Evolutionary conservation across 2,113 vertebrate species (phyloP), one percentile per base, ranked within the genome.

Genomic region (Pitta sordida): DNA sequence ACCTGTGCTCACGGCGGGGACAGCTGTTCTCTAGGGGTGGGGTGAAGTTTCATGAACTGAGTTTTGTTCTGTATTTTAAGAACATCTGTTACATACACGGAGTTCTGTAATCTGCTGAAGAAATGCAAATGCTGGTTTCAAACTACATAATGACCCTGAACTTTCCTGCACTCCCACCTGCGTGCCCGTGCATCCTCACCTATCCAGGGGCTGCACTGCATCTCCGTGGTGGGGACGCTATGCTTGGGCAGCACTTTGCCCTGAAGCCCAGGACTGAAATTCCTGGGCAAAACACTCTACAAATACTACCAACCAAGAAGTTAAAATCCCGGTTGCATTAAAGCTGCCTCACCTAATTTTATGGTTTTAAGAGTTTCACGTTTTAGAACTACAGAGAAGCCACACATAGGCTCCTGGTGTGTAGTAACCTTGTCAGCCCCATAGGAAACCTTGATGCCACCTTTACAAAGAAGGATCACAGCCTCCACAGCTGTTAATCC

Each of bases 61-160:
- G 56, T 78, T 93, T 36, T 63, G 64, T 67, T 90, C 80, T 92
- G 65, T 60, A 64, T 91, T 89, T 95, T 59, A 88, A 93, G 81
- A 84, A 68, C 91, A 89, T 55, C 83, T 86, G 81, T 59, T 78
- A 91, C 4, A 4, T 56, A 48, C 21, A 51, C 26, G 22, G 73
- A 82, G 64, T 71, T 84, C 86, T 86, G 80, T 52, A 51, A 34
- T 86, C 71, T 52, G 49, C 77, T 76, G 62, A 92, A 88, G 76
- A 93, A 83, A 93, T 79, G 88, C 77, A 96, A 95, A 92, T 68
- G 10, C 9, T 9, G 4, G 77, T 92, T 92, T 93, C 88, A 76
- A 39, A 74, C 22, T 3, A n/a, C n/a, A n/a, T n/a, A 52, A 17
- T n/a, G 44, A 6, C 34, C 37, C 51, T 18, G 44, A 2, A 2